Percentiles rank a stretch among this genome's conserved stretches.
Evolutionary conservation across 2,888 invertebrate genomes (phyloP).

Genomic region (Alloplasta piceator): DNA sequence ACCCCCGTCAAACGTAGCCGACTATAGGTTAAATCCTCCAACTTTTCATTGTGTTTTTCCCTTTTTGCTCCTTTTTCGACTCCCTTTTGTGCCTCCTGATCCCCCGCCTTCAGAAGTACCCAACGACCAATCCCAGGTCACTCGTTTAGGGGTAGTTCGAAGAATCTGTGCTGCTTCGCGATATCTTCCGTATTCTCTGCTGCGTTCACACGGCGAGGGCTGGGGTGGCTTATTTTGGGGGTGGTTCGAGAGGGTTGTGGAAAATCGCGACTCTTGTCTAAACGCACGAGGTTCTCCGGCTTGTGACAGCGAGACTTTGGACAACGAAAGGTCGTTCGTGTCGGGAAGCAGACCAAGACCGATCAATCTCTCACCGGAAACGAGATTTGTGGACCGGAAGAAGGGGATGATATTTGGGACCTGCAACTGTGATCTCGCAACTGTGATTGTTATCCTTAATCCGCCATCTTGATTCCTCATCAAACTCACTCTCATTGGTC

Average conservation of each 20-base stretch:
- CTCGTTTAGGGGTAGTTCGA: constrained; percentile 40
- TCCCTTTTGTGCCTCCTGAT: constrained; percentile 80
- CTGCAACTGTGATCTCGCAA: neutral
- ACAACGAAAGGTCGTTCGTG: constrained; percentile 27
- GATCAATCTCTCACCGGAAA: too few species aligned
- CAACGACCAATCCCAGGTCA: constrained; percentile 79
- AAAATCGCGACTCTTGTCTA: constrained; percentile 32
- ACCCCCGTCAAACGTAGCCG: constrained; percentile 80
- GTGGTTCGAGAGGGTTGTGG: too few species aligned
- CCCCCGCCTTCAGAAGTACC: constrained; percentile 82
- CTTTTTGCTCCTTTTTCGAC: constrained; percentile 54
- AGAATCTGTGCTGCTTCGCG: constrained; percentile 12
- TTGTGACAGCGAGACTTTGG: constrained; percentile 21
- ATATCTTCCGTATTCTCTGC: constrained; percentile 8
- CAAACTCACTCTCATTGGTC: constrained; percentile 10
- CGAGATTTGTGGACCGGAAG: too few species aligned
- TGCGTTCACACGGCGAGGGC: too few species aligned
- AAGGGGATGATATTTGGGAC: neutral
- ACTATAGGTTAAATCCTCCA: constrained; percentile 83
- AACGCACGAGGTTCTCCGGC: constrained; percentile 40
- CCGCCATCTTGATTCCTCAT: constrained; percentile 37
- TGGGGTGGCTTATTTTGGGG: too few species aligned
- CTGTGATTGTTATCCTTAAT: constrained; percentile 33
- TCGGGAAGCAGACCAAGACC: too few species aligned
- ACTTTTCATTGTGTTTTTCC: constrained; percentile 82